Base-by-base conservation (phyloP, 2,797 vertebrate species). In the Centroberyx gerrardi region DNA sequence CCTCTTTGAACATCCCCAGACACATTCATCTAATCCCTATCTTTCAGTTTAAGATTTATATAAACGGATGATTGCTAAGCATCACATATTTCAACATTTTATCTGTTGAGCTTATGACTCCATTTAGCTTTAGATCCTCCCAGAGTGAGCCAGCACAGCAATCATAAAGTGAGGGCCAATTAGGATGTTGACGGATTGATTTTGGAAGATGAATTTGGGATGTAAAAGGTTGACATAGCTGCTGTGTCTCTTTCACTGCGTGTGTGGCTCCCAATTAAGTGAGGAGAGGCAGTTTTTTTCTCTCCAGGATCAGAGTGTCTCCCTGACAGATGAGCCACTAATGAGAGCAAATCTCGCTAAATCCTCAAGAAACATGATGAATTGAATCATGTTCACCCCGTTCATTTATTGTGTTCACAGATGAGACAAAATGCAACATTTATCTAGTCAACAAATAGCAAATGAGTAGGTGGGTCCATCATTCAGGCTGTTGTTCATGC, bases 121-220 rank as follows among this genome's bases (percentile, higher is more conserved):
- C 86, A 92, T 93, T 94, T 93, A 93, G 93, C 91, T 93, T 91
- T 78, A 92, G 92, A 94, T 94, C 92, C 91, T 93, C 89, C 51
- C 89, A 92, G 87, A 94, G 92, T 78, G 92, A 94, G 93, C 88
- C 86, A 83, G 90, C 90, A 81, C 91, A 84, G 91, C 90, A 92
- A 93, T 93, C 92, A 93, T 93, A 93, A 90, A 90, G 75, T 78
- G 80, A 90, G 86, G 86, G 83, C 93, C 93, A 95, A 94, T 95
- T 95, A 95, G 91, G 91, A 92, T 94, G 91, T 92, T 95, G 94
- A 95, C 92, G 91, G 93, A 95, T 95, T 95, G 94, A 95, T 94
- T 95, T 95, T 92, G 87, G 80, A 92, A 93, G 94, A 94, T 93
- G 92, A 93, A 94, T 95, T 94, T 92, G 90, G 92, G 93, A 91